phyloP scores from a whole-genome alignment of 1,140 invertebrate genomes.

The Drosophila albomicans region DNA sequence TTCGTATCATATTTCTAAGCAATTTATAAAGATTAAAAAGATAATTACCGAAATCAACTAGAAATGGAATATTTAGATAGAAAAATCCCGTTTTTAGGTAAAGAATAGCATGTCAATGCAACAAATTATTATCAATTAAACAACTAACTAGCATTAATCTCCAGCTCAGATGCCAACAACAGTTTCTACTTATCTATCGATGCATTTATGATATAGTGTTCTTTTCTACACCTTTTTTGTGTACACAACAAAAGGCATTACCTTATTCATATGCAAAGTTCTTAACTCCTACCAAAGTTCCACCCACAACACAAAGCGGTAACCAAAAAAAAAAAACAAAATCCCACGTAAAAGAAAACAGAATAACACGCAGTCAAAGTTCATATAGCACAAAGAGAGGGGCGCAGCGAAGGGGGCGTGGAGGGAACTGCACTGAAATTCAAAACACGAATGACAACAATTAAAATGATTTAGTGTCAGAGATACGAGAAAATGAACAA shows the following conservation, averaged over 20 bases:
- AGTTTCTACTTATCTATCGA: neutral
- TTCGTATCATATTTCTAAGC: neutral
- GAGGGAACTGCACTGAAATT: constrained; percentile 41
- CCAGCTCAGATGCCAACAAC: neutral
- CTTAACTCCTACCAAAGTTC: constrained; percentile 17
- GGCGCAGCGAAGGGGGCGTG: neutral
- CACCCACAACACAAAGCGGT: constrained; percentile 35
- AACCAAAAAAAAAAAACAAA: constrained; percentile 29
- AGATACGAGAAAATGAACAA: constrained; percentile 55
- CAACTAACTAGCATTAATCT: too few relatives aligned
- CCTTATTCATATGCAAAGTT: constrained; percentile 26
- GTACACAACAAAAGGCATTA: constrained; percentile 2
- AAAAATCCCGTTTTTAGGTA: too few relatives aligned
- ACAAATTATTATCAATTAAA: too few relatives aligned
- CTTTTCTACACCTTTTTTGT: constrained; percentile 14
- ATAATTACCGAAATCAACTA: neutral
- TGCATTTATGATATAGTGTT: neutral
- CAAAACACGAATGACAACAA: constrained; percentile 80
- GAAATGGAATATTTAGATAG: neutral
- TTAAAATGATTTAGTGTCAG: constrained; percentile 81
- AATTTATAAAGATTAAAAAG: neutral
- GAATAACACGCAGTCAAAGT: constrained; percentile 35
- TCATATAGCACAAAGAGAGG: neutral
- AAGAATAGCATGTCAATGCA: too few relatives aligned
- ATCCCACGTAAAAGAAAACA: constrained; percentile 43